Percentiles rank a stretch among this genome's conserved stretches.
These are phyloP conservation scores for Metridium senile DNA, from an alignment of 92 coral and sea anemone genomes.

Conservation along the genomic window DNA sequence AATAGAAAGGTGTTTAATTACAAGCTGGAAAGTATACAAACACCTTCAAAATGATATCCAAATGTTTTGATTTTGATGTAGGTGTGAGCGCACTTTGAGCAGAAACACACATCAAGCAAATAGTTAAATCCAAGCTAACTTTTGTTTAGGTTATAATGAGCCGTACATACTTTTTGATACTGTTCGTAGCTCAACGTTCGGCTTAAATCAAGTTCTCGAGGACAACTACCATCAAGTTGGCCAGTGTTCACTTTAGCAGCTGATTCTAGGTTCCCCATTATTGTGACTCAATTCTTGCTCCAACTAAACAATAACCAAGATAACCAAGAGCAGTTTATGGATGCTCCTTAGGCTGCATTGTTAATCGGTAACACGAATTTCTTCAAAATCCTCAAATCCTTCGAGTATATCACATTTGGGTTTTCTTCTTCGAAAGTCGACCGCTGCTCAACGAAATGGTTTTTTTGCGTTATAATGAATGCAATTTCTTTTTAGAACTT, in stretches of 20 bases:
- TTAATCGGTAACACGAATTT: neutral
- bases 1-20: neutral
- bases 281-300: neutral
- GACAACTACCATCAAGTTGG: slow-evolving; percentile 66
- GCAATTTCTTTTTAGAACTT: neutral
- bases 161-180: slow-evolving; percentile 62
- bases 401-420: too few species aligned
- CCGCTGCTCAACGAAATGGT: neutral
- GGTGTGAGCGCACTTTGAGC: slow-evolving; percentile 4
- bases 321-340: neutral
- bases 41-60: too few species aligned
- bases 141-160: neutral
- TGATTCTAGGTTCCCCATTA: slow-evolving; percentile 96
- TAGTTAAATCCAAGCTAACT: too few species aligned
- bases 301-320: neutral
- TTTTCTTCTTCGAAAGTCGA: neutral
- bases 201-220: slow-evolving; percentile 89
- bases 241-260: slow-evolving; percentile 73
- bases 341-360: neutral
- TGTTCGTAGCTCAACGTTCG: slow-evolving; percentile 80
- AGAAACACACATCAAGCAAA: neutral
- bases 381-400: neutral
- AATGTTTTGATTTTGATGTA: too few species aligned
- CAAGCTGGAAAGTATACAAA: too few species aligned
- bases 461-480: neutral